Base-by-base conservation (phyloP, 2,888 invertebrate genomes). In the Vanessa cardui region DNA sequence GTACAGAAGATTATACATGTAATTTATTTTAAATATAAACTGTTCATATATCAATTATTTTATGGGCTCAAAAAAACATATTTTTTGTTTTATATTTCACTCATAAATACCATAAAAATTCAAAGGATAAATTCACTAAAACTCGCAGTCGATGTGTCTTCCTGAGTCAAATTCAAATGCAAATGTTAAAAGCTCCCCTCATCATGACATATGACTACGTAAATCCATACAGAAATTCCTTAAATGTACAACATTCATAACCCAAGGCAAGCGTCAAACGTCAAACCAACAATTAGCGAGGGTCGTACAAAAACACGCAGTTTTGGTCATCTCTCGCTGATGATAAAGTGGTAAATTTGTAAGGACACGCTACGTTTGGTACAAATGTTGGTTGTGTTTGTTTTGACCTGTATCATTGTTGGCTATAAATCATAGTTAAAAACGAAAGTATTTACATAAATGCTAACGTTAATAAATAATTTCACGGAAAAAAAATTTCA, bases 281-380 rank as follows among this genome's bases (percentile, higher is more conserved):
- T 63, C 66, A 65, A 64, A 67, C 26, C 82, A 77, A 71, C 83
- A 80, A 84, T 86, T 85, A 85, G 78, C 76, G 73, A 76, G 78
- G 79, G 78, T 75, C 73, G 73, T 82, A 84, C 86, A 85, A 85
- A 85, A 81, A 78, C 77, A 58, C 66, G 71, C 49, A 88, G 61
- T 86, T 83, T 75, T 77, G 71, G 74, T 76, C 84, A 87, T 88
- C 81, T 74, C 78, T 87, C 87, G 85, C 74, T 72, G 72, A 76
- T 87, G 88, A 88, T 86, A 84, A 85, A 88, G 80, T 77, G 83
- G 68, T 72, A 82, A 76, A 86, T 87, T 87, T 85, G 83, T 81
- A 79, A 74, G 72, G 80, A 77, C 64, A 58, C 64, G 50, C 47
- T 33, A 64, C 58, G 33, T 9, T 54, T 31, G 54, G 33, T 33